Base-by-base conservation (phyloP, 2,888 invertebrate genomes). In the Pemphredon lugubris region DNA sequence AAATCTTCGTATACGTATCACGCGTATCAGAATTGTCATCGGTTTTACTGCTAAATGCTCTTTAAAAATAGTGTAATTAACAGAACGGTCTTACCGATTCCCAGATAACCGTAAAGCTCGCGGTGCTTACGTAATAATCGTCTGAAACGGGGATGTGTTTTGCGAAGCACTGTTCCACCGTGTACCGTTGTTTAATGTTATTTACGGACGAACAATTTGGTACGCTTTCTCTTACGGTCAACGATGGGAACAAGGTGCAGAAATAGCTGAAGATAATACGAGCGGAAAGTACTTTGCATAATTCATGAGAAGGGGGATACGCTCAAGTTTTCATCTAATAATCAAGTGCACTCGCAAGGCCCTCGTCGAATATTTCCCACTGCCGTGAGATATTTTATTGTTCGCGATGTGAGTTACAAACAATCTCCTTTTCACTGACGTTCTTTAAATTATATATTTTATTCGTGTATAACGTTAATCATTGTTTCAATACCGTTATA, bases 281-380 rank as follows among this genome's bases (percentile, higher is more conserved):
- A 66, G 66, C 73, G 66, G 65, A 74, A 72, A 59, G 64, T 23
- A 57, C 47, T 72, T 72, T 72, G 72, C 73, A 74, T 74, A 72
- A 74, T 72, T 72, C 59, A 64, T 67, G 59, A 63, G 58, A 20
- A 48, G 44, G 5, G 30, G 9, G 51, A 6, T 16, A 53, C 60
- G 37, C 44, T 45, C 21, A n/a, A 39, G 42, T 40, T 51, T 48
- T 34, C 48, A 60, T 59, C 54, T 16, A 39, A 55, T 69, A 68
- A 70, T 67, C 68, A 54, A 39, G 68, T 68, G 48, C 54, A 54
- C 68, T 59, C 23, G 39, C 34, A 26, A 5, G 26, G 20, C 67
- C 53, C 67, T 34, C 42, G 34, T 48, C 50, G 44, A 54, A 59
- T 68, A 60, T 59, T 59, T 54, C 54, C 67, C 64, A 48, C 59